Percentiles rank a stretch among this genome's conserved stretches.
Conservation (phyloP, 2,113 vertebrate genomes). For the Chaetorhynchus papuensis region DNA sequence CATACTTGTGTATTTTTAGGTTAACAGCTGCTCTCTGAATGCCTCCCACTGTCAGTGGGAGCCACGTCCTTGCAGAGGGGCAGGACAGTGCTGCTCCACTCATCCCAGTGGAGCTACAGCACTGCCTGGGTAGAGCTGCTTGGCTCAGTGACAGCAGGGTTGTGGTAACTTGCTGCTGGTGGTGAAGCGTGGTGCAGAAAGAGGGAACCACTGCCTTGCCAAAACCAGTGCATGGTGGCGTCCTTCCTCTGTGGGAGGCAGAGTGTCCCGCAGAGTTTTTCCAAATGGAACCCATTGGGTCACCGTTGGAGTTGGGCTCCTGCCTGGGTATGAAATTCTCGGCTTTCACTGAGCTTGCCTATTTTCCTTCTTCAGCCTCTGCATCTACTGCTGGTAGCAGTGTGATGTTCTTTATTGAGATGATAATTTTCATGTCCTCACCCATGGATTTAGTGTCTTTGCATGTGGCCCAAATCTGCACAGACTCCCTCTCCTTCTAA, state of each 20-base stretch:
- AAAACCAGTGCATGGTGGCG: neutral
- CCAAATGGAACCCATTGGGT: neutral
- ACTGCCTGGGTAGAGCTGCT: neutral
- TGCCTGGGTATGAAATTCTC: neutral
- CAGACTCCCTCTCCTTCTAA: neutral
- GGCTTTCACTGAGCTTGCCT: neutral
- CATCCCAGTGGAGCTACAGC: neutral
- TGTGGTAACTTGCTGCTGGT: neutral
- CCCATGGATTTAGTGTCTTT: neutral
- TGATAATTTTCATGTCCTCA: neutral
- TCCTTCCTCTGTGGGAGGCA: neutral
- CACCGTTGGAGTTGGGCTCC: fast-evolving
- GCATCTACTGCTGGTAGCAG: neutral
- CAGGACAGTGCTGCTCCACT: neutral
- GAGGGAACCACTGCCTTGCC: neutral
- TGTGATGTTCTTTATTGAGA: neutral
- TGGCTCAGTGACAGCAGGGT: neutral
- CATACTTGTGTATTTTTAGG: fast-evolving
- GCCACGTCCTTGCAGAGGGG: neutral
- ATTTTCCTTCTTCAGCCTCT: neutral
- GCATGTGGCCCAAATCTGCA: neutral
- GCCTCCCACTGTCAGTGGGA: neutral
- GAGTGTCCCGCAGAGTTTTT: neutral
- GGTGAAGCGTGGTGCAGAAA: neutral
- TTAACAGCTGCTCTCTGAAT: neutral